Percentiles rank a stretch among this genome's conserved stretches.
Conservation (phyloP, 2,797 vertebrate genomes). For the Cirrhinus mrigala region DNA sequence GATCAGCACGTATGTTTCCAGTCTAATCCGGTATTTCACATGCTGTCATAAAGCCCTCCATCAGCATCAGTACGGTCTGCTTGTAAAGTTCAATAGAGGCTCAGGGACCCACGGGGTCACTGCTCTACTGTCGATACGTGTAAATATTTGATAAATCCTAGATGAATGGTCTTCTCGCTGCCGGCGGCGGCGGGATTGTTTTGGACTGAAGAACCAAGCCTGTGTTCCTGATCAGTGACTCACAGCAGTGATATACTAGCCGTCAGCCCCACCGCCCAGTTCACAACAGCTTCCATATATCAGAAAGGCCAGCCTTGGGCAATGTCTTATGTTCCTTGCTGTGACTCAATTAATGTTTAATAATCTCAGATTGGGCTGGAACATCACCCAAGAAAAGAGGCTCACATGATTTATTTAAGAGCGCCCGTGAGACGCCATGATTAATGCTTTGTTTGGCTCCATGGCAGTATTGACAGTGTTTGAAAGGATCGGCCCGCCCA, state of each 20-base stretch:
- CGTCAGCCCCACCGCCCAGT: neutral
- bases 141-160: slow-evolving; percentile 53
- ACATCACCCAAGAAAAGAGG: slow-evolving; percentile 44
- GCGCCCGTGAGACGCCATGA: slow-evolving; percentile 24
- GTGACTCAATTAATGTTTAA: slow-evolving; percentile 60
- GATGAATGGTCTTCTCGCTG: slow-evolving; percentile 12
- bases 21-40: neutral
- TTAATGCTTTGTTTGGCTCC: slow-evolving; percentile 43
- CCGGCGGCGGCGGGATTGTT: slow-evolving; percentile 20
- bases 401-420: slow-evolving; percentile 54
- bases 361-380: slow-evolving; percentile 40
- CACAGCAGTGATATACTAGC: slow-evolving; percentile 35
- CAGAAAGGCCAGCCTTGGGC: slow-evolving; percentile 19
- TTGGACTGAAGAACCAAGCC: slow-evolving; percentile 9
- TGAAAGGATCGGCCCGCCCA: neutral
- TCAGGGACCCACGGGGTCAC: neutral
- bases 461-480: neutral
- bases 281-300: slow-evolving; percentile 43
- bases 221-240: slow-evolving; percentile 43
- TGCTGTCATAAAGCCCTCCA: neutral
- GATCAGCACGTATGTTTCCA: neutral
- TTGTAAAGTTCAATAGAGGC: neutral
- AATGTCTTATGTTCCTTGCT: slow-evolving; percentile 37
- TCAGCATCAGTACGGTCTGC: neutral
- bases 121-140: neutral